Base-by-base conservation (phyloP, 2,113 vertebrate species). In the Pseudorhombus dupliciocellatus region DNA sequence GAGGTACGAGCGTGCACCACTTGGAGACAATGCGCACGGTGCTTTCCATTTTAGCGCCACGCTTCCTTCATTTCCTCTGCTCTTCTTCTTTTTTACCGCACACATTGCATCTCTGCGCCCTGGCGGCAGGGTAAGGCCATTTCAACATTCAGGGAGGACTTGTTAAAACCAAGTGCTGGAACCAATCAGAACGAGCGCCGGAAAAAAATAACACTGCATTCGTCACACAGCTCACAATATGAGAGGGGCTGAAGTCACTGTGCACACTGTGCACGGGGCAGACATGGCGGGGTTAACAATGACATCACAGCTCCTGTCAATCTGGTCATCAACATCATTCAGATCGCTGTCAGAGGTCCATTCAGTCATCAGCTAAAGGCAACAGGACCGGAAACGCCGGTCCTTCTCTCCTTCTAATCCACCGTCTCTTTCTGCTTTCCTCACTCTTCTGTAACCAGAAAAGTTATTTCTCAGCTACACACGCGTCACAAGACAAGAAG, bases 151-250 rank as follows among this genome's bases (percentile, higher is more conserved):
- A 42, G 65, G 25, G 18, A 77, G 78, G 81, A 92, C 91, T 92
- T 92, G 87, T 82, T 91, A 91, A 90, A 92, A 91, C 91, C 90
- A 90, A 91, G 87, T 84, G 56, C 84, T 50, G 54, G 89, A 93
- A 89, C 89, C 91, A 89, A 88, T 94, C 93, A 79, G 93, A 93
- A 93, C 70, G 83, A 88, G 66, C 6, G 1, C 12, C n/a, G n/a
- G n/a, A n/a, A n/a, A n/a, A 64, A 63, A 30, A 7, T 1, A 22
- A 37, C n/a, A 20, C 10, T 51, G 85, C 84, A 89, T 92, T 92
- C 92, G n/a, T 94, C 93, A 94, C 73, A 60, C 88, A 90, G 92
- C 84, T 92, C 90, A 65, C 73, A 90, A 83, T 79, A 81, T 75
- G 80, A 89, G 81, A 81, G 79, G 81, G 60, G 70, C n/a, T 66